A percentile compares a stretch with the other conserved stretches of the same genome.
Evolutionary conservation across 2,888 invertebrate genomes (phyloP).

Genomic region (Rhyacophila evoluta): DNA sequence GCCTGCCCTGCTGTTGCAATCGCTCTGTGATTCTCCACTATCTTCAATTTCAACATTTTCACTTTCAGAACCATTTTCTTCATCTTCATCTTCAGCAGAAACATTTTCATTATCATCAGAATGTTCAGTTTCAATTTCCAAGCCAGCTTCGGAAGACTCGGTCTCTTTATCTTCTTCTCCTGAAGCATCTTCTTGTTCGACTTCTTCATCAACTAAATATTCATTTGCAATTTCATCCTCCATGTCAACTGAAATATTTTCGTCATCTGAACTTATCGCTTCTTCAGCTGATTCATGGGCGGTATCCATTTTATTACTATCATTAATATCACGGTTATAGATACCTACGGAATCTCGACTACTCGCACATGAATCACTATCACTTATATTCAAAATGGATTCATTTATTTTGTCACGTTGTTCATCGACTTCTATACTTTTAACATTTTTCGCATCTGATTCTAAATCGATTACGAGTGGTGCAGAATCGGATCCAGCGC

Average conservation of each 20-base stretch:
- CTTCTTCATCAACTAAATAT: slow-evolving; percentile 31
- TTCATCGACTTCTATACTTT: slow-evolving; percentile 15
- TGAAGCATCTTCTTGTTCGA: not conserved
- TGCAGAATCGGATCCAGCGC: slow-evolving; percentile 36
- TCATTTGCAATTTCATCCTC: slow-evolving; percentile 48
- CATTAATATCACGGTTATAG: slow-evolving; percentile 9
- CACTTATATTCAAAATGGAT: not conserved
- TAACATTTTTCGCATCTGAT: slow-evolving; percentile 25
- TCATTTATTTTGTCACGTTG: not conserved
- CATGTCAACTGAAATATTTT: slow-evolving; percentile 46
- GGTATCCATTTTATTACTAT: not conserved
- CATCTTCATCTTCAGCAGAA: not conserved
- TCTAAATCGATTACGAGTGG: slow-evolving; percentile 56
- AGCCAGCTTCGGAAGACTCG: not conserved
- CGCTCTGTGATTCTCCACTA: not conserved
- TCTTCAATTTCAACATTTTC: not conserved
- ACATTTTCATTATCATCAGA: not conserved
- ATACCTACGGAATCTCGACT: not conserved
- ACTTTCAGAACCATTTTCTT: not conserved
- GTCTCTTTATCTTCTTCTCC: not conserved
- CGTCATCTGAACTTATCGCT: too few relatives aligned
- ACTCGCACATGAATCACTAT: not conserved
- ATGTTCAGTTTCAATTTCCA: slow-evolving; percentile 20
- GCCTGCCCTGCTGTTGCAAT: not conserved
- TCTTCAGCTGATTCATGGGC: not conserved